These are phyloP conservation scores for Mobula birostris DNA, from an alignment of 2,113 vertebrate genomes.

Conservation along the genomic window DNA sequence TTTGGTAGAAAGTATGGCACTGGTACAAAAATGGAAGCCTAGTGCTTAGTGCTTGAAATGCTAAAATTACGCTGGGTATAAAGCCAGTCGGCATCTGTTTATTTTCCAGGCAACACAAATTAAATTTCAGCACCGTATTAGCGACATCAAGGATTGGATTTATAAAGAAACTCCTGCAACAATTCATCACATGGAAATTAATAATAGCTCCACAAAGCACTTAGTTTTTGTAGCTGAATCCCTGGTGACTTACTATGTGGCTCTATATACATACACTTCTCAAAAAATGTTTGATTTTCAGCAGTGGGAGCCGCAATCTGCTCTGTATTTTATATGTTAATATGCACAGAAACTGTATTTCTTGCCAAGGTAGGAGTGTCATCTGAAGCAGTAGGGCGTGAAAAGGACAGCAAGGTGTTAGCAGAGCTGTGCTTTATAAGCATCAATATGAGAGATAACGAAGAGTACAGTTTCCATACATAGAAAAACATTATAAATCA, in stretches of 20 bases:
- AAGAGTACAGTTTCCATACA: conserved; percentile 20
- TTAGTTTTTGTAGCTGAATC: background rate
- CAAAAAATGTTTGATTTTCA: conserved; percentile 1
- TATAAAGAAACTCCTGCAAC: background rate
- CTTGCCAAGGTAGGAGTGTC: conserved; percentile 18
- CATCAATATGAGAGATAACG: background rate
- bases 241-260: background rate
- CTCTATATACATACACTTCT: background rate
- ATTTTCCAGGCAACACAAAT: background rate
- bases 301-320: background rate
- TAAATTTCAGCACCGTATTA: conserved; percentile 16
- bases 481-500: conserved; percentile 32
- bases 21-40: background rate
- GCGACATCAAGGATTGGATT: background rate
- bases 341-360: conserved; percentile 14
- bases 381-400: conserved; percentile 13
- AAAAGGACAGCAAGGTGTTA: conserved; percentile 23
- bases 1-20: background rate
- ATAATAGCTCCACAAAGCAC: background rate
- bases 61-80: background rate
- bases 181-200: background rate
- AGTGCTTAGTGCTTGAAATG: background rate
- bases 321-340: conserved; percentile 17
- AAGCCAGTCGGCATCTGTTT: background rate
- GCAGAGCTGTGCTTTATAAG: conserved; percentile 28